A percentile compares a stretch with the other conserved stretches of the same genome.
These are phyloP conservation scores for Balaeniceps rex DNA, from an alignment of 2,113 vertebrate species.

Conservation along the genomic window DNA sequence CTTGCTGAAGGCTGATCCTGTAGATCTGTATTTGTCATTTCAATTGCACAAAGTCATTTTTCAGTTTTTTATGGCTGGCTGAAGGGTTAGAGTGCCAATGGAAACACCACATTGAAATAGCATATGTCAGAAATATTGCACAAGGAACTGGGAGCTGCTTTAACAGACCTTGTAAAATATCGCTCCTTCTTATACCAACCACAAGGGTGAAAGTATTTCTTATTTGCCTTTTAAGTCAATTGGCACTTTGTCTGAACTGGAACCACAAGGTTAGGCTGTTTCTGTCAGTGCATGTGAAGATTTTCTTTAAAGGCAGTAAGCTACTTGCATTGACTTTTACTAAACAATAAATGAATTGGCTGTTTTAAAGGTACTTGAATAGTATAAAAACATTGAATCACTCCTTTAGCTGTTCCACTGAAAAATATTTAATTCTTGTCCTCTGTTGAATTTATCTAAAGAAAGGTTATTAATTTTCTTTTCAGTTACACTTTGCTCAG, in stretches of 20 bases:
- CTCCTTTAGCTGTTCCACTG: background rate
- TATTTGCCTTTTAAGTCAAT: background rate
- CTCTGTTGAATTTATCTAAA: background rate
- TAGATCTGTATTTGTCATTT: constrained; percentile 2
- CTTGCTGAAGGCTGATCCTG: constrained; percentile 5
- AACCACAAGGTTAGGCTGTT: background rate
- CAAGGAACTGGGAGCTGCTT: background rate
- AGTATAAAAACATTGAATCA: background rate
- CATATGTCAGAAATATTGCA: background rate
- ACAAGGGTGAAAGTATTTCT: background rate
- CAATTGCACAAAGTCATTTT: background rate
- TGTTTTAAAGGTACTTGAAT: background rate
- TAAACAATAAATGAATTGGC: background rate
- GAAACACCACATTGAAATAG: background rate
- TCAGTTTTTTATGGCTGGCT: background rate
- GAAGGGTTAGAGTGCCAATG: background rate
- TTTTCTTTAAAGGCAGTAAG: background rate
- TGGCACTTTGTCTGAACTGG: background rate
- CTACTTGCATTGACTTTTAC: background rate
- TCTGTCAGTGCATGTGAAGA: background rate
- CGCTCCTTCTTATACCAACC: background rate
- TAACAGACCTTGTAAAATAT: background rate
- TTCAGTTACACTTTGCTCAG: background rate
- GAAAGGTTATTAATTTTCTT: background rate
- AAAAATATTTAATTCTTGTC: background rate